A percentile compares a stretch with the other conserved stretches of the same genome.
These are phyloP conservation scores for Drosophila eugracilis DNA, from an alignment of 1,140 invertebrate species.

Conservation along the genomic window DNA sequence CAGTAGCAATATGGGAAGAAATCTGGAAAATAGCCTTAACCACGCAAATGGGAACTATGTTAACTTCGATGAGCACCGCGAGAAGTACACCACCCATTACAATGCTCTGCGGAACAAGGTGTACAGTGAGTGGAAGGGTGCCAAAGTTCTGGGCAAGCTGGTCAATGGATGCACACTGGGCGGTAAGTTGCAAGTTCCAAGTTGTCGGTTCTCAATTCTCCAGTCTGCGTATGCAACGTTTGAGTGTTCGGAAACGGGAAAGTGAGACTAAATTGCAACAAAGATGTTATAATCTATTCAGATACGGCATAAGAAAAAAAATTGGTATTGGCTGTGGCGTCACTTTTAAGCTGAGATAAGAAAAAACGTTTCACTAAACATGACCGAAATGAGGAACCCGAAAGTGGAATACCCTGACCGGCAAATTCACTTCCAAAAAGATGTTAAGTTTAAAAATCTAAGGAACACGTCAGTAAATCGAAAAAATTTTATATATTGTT, in stretches of 20 bases:
- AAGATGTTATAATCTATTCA: not conserved
- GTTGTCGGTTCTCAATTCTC: not conserved
- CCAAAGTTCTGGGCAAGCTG: slow-evolving; percentile 31
- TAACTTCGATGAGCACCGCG: slow-evolving; percentile 34
- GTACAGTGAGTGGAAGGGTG: slow-evolving; percentile 18
- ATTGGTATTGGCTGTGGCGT: not conserved
- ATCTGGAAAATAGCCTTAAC: slow-evolving; percentile 22
- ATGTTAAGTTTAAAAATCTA: no score
- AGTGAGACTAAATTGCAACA: not conserved
- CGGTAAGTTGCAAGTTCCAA: slow-evolving; percentile 49
- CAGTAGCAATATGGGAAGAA: not conserved
- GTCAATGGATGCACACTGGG: slow-evolving; percentile 43
- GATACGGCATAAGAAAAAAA: not conserved
- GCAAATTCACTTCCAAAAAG: no score
- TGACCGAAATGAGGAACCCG: not conserved
- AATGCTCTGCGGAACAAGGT: slow-evolving; percentile 30
- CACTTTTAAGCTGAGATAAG: not conserved
- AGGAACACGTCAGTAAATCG: no score
- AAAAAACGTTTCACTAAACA: no score
- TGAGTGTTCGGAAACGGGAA: not conserved
- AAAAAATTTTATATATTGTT: no score
- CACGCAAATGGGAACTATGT: slow-evolving; percentile 13
- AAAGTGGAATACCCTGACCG: no score
- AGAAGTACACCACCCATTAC: slow-evolving; percentile 41
- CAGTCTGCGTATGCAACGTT: no score